Percentiles rank a stretch among this genome's conserved stretches.
Evolutionary conservation across 2,888 invertebrate genomes (phyloP).

Genomic region (Nemapogon koenigi): DNA sequence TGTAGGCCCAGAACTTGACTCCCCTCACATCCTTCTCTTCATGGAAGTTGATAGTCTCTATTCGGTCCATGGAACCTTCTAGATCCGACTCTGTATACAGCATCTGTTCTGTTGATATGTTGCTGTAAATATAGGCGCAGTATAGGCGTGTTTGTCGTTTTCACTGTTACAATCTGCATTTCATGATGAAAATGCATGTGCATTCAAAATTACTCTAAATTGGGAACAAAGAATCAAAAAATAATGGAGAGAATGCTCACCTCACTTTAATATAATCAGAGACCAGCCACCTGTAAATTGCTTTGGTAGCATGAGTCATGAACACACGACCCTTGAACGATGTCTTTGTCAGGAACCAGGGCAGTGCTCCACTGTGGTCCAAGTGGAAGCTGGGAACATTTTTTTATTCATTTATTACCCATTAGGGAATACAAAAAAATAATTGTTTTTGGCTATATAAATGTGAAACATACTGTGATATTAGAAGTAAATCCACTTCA

Average conservation of each 20-base stretch:
- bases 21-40: slow-evolving; percentile 98
- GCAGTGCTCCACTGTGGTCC: slow-evolving; percentile 97
- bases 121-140: slow-evolving; percentile 61
- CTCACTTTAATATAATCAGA: slow-evolving; percentile 99
- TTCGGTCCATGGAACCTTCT: slow-evolving; percentile 97
- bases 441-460: too few relatives aligned
- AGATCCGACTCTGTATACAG: slow-evolving; percentile 96
- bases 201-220: neutral
- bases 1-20: slow-evolving; percentile 98
- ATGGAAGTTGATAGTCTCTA: slow-evolving; percentile 97
- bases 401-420: too few relatives aligned
- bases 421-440: too few relatives aligned
- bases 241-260: slow-evolving; percentile 32
- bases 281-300: slow-evolving; percentile 97
- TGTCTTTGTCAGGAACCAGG: slow-evolving; percentile 97
- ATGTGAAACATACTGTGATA: slow-evolving; percentile 85
- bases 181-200: neutral
- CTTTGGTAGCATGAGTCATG: slow-evolving; percentile 99
- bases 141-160: neutral
- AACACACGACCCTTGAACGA: slow-evolving; percentile 97
- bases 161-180: neutral
- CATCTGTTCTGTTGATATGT: slow-evolving; percentile 96
- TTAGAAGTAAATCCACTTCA: slow-evolving; percentile 92
- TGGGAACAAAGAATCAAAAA: neutral
- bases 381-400: slow-evolving; percentile 83